Evolutionary conservation across 2,797 vertebrate genomes (phyloP), one percentile per base, ranked within the genome.

Genomic region (Phoeniculus purpureus): DNA sequence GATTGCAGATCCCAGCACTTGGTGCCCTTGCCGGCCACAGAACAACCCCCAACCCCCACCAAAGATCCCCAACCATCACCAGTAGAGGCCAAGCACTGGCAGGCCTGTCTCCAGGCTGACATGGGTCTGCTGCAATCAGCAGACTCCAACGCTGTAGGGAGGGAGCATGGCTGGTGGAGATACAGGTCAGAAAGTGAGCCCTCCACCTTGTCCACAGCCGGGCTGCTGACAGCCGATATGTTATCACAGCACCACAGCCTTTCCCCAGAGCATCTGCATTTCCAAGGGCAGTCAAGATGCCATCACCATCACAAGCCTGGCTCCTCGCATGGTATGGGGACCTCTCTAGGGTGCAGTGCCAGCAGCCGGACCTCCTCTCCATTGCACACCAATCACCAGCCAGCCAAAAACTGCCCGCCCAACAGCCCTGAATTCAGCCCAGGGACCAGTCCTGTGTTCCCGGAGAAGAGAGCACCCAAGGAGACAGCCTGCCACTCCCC

Each of bases 121-220:
- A 10, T 0, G 31, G 64, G 58, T 90, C 64, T 43, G 27, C 26
- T 88, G 58, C 5, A 3, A 92, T 79, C 67, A 8, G 59, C 34
- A 65, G 17, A 64, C 59, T 60, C 64, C 40, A 17, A 76, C 73
- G 47, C 26, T 1, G 1, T 5, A 5, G 4, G 7, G 43, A 87
- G 43, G 54, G 51, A 71, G 61, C 8, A 5, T 88, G 92, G 81
- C 20, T 0, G 1, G 32, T 4, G 2, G 54, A 94, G 94, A 95
- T 94, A 96, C 95, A 91, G 77, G 62, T 56, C 70, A 80, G 71
- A 71, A 93, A 73, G 91, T 61, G 25, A 7, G 18, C 61, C 92
- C 94, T 95, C 94, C 55, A 54, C 78, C 84, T 85, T 15, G 52
- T 94, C 92, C 92, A 92, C 92, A 50, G 94, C 88, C 93, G 68